Conservation (phyloP, 2,797 vertebrate genomes). For the Petrocephalus schoutedeni region DNA sequence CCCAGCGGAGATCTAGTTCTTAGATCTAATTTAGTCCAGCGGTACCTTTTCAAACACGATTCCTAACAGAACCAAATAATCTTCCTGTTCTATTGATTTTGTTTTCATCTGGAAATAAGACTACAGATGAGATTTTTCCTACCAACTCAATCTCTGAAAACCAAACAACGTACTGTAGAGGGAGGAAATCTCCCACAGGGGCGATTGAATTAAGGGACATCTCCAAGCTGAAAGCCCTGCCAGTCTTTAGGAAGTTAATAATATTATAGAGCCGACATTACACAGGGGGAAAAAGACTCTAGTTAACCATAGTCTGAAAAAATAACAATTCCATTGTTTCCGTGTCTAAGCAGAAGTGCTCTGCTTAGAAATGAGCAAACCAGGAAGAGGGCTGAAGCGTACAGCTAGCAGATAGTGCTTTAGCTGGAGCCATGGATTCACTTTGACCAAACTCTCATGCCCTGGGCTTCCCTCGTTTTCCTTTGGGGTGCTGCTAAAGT, state of each 20-base stretch:
- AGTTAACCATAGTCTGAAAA: neutral
- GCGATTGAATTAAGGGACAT: neutral
- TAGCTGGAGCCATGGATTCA: neutral
- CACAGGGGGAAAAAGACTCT: neutral
- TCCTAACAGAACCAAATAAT: neutral
- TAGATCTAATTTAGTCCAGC: neutral
- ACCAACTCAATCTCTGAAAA: neutral
- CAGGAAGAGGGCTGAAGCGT: neutral
- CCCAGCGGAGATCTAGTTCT: neutral
- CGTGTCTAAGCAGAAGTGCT: neutral
- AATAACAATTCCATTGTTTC: neutral
- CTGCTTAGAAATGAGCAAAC: constrained; percentile 3
- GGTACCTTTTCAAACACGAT: neutral
- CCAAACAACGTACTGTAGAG: neutral
- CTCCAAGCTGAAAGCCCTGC: neutral
- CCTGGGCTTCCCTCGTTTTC: neutral
- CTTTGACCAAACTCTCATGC: neutral
- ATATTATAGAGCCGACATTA: neutral
- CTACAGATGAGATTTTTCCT: constrained; percentile 9
- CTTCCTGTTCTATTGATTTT: neutral
- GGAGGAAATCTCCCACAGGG: neutral
- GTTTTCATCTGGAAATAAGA: neutral
- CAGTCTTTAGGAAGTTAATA: neutral
- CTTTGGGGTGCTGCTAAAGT: neutral
- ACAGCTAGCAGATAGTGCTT: neutral